A percentile compares a stretch with the other conserved stretches of the same genome.
Conservation (phyloP, 2,113 vertebrate genomes). For the Ursus arctos region DNA sequence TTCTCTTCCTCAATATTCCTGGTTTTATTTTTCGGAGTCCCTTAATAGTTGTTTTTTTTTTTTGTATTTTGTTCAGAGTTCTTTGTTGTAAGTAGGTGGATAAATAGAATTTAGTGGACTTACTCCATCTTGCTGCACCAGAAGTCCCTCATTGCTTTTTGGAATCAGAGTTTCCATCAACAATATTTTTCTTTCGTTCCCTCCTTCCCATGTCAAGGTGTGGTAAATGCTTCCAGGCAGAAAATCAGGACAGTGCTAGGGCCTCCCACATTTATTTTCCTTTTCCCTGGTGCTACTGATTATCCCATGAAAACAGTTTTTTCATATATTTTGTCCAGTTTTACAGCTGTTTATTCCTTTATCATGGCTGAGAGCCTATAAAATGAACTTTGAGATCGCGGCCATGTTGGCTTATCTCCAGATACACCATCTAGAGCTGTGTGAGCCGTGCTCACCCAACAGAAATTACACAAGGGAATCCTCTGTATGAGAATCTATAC, state of each 20-base stretch:
- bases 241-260: not conserved
- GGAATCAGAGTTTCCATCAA: not conserved
- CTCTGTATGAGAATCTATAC: not conserved
- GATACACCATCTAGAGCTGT: not conserved
- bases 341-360: not conserved
- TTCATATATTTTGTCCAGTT: not conserved
- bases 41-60: not conserved
- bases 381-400: constrained; percentile 13
- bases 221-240: not conserved
- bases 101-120: not conserved
- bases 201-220: not conserved
- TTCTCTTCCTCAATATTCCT: not conserved
- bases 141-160: not conserved
- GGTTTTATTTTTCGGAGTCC: not conserved
- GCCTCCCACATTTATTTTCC: not conserved
- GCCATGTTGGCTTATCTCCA: not conserved
- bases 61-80: not conserved
- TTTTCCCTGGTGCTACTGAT: not conserved
- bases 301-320: not conserved
- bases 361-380: not conserved
- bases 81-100: not conserved
- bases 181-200: not conserved
- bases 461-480: not conserved
- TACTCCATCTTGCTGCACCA: not conserved
- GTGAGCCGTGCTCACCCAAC: not conserved